Base-by-base conservation (phyloP, 1,140 invertebrate genomes). In the Drosophila equinoxialis region DNA sequence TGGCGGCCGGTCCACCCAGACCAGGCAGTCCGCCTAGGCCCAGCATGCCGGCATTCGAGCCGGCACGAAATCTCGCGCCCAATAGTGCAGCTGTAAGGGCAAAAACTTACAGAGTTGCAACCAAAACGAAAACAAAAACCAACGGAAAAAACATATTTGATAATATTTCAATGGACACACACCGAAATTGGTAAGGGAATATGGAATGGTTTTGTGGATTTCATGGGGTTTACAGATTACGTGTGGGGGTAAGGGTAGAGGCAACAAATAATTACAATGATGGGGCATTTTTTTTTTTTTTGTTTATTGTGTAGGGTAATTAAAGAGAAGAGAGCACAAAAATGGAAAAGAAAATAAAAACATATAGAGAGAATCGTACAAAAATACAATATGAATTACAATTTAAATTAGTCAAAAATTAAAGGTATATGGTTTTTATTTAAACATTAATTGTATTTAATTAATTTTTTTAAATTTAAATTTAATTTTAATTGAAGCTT, bases 31-130 rank as follows among this genome's bases (percentile, higher is more conserved):
- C 94, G 92, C 94, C 93, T 90, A 94, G 93, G 79, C 94, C 95
- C 91, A 95, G 93, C 90, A 95, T 94, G 92, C 94, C 94, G 92
- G 95, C 95, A 95, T 94, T 94, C 86, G 94, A 94, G 92, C 94
- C 94, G 93, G 94, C 95, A 93, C 93, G 93, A 93, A 94, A 94
- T 79, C 91, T 77, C 48, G 91, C 91, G 55, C 91, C 91, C 73
- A 92, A 51, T 42, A 92, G 74, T 71, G 91, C 91, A 90, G 91
- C 91, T 92, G 91, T 92, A 92, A 92, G 91, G 81, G 91, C 91
- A 92, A 92, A 92, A 91, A 92, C 91, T 92, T 92, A 90, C 75
- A 91, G 82, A 85, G 68, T 89, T 71, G 86, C 87, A 89, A 85
- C 71, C 57, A 77, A 77, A 77, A 48, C 23, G 65, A 59, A 70